These are phyloP conservation scores for Pluvianellus socialis DNA, from an alignment of 2,113 vertebrate species.

Conservation along the genomic window DNA sequence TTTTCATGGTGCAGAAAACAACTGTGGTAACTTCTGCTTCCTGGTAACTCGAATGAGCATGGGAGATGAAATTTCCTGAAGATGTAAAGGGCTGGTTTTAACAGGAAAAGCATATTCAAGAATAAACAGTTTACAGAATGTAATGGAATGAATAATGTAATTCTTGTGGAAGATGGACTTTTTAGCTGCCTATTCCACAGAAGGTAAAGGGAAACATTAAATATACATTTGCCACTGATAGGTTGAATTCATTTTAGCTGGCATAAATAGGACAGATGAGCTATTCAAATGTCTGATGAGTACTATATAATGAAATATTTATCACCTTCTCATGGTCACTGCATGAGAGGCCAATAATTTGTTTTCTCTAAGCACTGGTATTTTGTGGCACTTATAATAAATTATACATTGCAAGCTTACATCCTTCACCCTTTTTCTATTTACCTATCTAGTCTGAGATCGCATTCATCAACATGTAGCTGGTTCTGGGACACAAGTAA, in stretches of 20 bases:
- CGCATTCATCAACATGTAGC: constrained; percentile 52
- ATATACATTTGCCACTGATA: constrained; percentile 77
- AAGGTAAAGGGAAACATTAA: constrained; percentile 73
- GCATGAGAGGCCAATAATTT: constrained; percentile 68
- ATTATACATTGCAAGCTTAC: constrained; percentile 58
- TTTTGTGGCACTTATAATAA: constrained; percentile 63
- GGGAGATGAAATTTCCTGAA: neutral
- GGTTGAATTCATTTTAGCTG: constrained; percentile 79
- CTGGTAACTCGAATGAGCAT: neutral
- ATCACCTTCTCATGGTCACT: constrained; percentile 66
- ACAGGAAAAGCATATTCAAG: neutral
- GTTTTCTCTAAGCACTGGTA: constrained; percentile 61
- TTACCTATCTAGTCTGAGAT: constrained; percentile 63
- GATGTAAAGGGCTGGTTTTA: neutral
- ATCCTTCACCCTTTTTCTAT: constrained; percentile 42
- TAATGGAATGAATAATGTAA: constrained; percentile 23
- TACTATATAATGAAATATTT: constrained; percentile 73
- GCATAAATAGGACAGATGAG: constrained; percentile 81
- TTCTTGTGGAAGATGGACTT: constrained; percentile 16
- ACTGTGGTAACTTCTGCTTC: neutral
- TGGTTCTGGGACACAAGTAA: constrained; percentile 16
- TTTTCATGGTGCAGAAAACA: neutral
- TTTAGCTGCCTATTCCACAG: neutral
- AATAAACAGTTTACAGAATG: constrained; percentile 25
- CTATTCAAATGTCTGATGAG: constrained; percentile 74